Evolutionary conservation across 2,888 invertebrate species (phyloP).

Genomic region (Drosophila buzzatii): DNA sequence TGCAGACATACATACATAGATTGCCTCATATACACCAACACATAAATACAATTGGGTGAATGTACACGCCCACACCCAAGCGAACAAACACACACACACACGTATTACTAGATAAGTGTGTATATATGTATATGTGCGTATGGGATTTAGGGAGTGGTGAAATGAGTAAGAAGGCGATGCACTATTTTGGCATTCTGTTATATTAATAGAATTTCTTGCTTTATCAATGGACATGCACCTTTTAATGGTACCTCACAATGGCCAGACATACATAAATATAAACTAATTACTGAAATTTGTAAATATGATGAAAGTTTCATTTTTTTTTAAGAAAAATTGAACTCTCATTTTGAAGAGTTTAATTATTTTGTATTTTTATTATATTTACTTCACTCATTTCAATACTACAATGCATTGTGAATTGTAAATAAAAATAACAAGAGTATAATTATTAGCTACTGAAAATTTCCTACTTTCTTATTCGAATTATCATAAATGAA

Average conservation of each 20-base stretch:
- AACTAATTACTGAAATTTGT: background rate
- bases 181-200: conserved; percentile 57
- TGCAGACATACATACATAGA: conserved; percentile 4
- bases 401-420: no score
- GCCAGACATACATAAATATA: background rate
- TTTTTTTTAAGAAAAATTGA: background rate
- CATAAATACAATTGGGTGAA: conserved; percentile 4
- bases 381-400: no score
- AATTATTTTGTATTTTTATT: no score
- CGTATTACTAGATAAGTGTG: conserved; percentile 1
- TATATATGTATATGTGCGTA: conserved; percentile 17
- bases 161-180: conserved; percentile 64
- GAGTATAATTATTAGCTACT: no score
- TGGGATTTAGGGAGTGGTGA: conserved; percentile 55
- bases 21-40: conserved; percentile 17
- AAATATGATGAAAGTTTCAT: background rate
- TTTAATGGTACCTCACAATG: conserved; percentile 27
- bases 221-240: conserved; percentile 71
- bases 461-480: no score
- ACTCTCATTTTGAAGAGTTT: background rate
- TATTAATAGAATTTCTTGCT: conserved; percentile 72
- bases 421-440: no score
- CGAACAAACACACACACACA: conserved; percentile 3
- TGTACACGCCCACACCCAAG: conserved; percentile 25
- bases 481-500: background rate